A percentile compares a stretch with the other conserved stretches of the same genome.
Evolutionary conservation across 2,113 vertebrate genomes (phyloP).

Genomic region (Lophochroa leadbeateri): DNA sequence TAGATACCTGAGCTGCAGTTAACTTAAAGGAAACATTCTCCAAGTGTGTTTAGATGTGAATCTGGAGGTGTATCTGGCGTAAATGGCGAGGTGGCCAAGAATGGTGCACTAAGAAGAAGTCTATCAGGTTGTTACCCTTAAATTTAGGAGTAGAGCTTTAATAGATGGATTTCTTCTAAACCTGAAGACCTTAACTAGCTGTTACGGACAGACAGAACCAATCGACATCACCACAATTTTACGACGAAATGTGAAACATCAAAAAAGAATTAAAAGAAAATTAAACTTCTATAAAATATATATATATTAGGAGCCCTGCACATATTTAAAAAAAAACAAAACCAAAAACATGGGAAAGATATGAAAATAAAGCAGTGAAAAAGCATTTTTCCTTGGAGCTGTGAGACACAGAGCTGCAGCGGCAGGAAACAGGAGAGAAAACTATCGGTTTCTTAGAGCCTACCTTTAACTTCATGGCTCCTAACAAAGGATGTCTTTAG

Average conservation of each 20-base stretch:
- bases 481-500: not conserved
- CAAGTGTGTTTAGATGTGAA: not conserved
- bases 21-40: not conserved
- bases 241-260: not conserved
- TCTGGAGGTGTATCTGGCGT: not conserved
- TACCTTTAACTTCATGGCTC: not conserved
- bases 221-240: not conserved
- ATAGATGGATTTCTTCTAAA: not conserved
- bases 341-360: not conserved
- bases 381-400: not conserved
- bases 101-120: not conserved
- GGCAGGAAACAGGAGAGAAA: not conserved
- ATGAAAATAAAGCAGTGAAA: not conserved
- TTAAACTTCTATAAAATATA: not conserved
- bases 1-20: not conserved
- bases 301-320: not conserved
- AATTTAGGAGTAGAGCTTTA: not conserved
- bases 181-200: not conserved
- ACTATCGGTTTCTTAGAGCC: not conserved
- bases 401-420: not conserved
- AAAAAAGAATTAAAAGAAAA: not conserved
- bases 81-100: not conserved
- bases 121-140: not conserved
- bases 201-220: not conserved
- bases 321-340: not conserved